Conservation (phyloP, 2,888 invertebrate genomes). For the Octodonta nipae region DNA sequence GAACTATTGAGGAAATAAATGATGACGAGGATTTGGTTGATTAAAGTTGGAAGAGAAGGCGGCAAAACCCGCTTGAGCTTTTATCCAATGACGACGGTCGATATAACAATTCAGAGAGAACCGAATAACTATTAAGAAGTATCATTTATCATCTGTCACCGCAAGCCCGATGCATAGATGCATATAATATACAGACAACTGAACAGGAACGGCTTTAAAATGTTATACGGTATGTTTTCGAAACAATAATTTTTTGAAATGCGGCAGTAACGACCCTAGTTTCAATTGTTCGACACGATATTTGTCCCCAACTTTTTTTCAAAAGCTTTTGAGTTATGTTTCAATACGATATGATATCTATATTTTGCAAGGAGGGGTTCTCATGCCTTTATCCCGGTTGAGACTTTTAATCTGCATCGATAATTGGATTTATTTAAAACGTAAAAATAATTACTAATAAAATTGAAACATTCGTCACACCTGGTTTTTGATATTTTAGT, state of each 20-base stretch:
- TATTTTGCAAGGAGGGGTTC: too few relatives aligned
- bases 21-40: constrained; percentile 19
- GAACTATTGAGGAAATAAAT: constrained; percentile 5
- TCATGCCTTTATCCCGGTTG: too few relatives aligned
- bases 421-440: too few relatives aligned
- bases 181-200: constrained; percentile 13
- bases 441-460: too few relatives aligned
- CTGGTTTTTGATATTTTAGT: too few relatives aligned
- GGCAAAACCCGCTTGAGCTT: constrained; percentile 24
- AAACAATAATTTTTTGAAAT: not conserved
- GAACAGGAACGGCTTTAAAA: constrained; percentile 10
- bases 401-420: too few relatives aligned
- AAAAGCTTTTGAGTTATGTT: too few relatives aligned
- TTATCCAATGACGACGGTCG: constrained; percentile 31
- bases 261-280: too few relatives aligned
- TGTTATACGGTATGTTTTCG: not conserved
- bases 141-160: constrained; percentile 37
- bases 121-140: constrained; percentile 34
- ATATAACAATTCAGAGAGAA: constrained; percentile 33
- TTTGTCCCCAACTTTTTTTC: too few relatives aligned
- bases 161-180: constrained; percentile 24
- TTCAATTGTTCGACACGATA: too few relatives aligned
- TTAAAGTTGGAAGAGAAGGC: constrained; percentile 24
- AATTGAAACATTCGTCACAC: too few relatives aligned
- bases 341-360: too few relatives aligned